Percentiles rank a stretch among this genome's conserved stretches.
phyloP scores from a whole-genome alignment of 1,140 invertebrate species.

The Drosophila aff. region DNA sequence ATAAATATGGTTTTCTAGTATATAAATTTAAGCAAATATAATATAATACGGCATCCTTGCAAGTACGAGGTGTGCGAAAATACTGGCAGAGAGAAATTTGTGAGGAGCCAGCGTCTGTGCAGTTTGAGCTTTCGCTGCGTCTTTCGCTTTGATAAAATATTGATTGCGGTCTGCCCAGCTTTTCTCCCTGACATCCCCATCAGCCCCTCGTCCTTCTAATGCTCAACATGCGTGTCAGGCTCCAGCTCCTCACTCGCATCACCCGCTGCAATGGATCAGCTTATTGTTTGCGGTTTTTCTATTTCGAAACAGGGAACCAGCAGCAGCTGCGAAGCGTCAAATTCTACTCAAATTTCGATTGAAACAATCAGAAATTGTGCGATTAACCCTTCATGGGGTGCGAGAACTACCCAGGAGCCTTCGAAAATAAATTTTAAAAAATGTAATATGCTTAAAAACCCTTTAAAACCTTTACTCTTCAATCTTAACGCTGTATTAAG shows the following conservation, averaged over 20 bases:
- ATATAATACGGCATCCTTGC: not conserved
- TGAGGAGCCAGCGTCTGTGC: slow-evolving; percentile 32
- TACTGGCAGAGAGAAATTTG: slow-evolving; percentile 38
- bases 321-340: slow-evolving; percentile 49
- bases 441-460: not conserved
- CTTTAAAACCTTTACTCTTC: not conserved
- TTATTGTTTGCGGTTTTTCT: slow-evolving; percentile 65
- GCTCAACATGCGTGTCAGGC: slow-evolving; percentile 71
- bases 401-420: not conserved
- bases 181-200: not conserved
- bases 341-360: slow-evolving; percentile 50
- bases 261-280: slow-evolving; percentile 31
- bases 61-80: slow-evolving; percentile 5
- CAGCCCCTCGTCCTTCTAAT: slow-evolving; percentile 40
- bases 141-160: slow-evolving; percentile 78
- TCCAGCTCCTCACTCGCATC: slow-evolving; percentile 3
- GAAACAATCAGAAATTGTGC: slow-evolving; percentile 52
- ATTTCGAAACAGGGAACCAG: slow-evolving; percentile 27
- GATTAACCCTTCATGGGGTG: slow-evolving; percentile 36
- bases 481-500: too few relatives aligned
- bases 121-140: slow-evolving; percentile 42
- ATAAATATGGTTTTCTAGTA: not conserved
- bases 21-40: slow-evolving; percentile 3
- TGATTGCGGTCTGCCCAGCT: slow-evolving; percentile 68
- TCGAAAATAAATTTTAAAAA: not conserved